These are phyloP conservation scores for Bucorvus abyssinicus DNA, from an alignment of 2,797 vertebrate species.

Conservation along the genomic window DNA sequence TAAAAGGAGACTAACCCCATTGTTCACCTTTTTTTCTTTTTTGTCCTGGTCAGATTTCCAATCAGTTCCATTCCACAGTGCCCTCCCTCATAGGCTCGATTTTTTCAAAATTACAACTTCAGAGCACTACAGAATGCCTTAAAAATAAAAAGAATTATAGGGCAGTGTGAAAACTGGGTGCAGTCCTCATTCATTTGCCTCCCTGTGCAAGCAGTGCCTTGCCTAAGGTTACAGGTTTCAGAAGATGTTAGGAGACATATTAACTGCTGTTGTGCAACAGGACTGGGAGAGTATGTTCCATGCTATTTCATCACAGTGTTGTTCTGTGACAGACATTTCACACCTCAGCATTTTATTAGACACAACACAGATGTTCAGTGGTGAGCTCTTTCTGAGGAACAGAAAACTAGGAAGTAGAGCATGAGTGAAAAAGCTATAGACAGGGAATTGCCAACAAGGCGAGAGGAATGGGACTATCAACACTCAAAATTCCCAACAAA, in stretches of 20 bases:
- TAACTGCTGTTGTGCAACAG: neutral
- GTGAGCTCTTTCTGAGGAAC: neutral
- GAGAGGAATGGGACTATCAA: neutral
- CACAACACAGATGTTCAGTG: neutral
- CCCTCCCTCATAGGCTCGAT: fast-evolving
- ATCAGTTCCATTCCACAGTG: neutral
- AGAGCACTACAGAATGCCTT: neutral
- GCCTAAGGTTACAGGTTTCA: neutral
- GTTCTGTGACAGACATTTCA: neutral
- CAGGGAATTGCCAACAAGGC: neutral
- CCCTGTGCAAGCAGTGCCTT: neutral
- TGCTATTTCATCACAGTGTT: neutral
- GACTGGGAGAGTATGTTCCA: neutral
- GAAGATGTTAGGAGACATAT: neutral
- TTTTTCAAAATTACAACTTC: neutral
- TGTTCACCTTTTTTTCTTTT: neutral
- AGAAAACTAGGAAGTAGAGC: too few species aligned
- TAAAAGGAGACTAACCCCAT: neutral
- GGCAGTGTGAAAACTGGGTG: neutral
- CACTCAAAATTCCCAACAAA: neutral
- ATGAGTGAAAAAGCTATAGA: neutral
- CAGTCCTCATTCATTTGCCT: neutral
- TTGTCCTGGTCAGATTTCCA: neutral
- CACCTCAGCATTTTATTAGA: neutral
- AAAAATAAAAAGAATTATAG: neutral